phyloP scores from a whole-genome alignment of 2,113 vertebrate genomes.

The Eleginops maclovinus region DNA sequence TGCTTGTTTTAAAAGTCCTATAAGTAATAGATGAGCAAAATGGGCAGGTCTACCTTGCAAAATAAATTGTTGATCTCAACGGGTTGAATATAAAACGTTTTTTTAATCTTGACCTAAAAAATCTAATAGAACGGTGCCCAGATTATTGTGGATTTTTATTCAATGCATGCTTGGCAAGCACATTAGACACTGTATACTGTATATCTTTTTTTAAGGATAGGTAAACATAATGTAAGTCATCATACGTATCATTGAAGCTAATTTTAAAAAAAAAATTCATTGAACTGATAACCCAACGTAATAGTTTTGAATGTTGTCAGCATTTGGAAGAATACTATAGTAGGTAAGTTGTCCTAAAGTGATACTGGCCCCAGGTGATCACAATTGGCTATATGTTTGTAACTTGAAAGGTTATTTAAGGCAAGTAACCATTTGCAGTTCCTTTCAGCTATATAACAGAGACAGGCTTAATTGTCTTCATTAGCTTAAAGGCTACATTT shows the following conservation, averaged over 20 bases:
- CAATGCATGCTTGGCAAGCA: background rate
- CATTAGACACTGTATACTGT: background rate
- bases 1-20: too few relatives aligned
- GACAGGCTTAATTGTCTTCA: background rate
- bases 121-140: background rate
- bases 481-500: background rate
- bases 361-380: background rate
- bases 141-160: background rate
- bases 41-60: too few relatives aligned
- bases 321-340: background rate
- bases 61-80: too few relatives aligned
- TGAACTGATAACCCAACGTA: too few relatives aligned
- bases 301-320: background rate
- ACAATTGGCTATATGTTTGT: background rate
- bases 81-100: too few relatives aligned
- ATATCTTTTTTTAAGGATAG: background rate
- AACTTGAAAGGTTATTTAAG: background rate
- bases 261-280: too few relatives aligned
- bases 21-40: too few relatives aligned
- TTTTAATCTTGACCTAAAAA: background rate
- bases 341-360: background rate
- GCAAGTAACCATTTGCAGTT: background rate
- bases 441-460: background rate
- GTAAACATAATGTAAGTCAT: background rate
- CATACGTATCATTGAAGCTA: background rate